A percentile compares a stretch with the other conserved stretches of the same genome.
These are phyloP conservation scores for Mionectes macconnelli DNA, from an alignment of 2,113 vertebrate genomes.

Conservation along the genomic window DNA sequence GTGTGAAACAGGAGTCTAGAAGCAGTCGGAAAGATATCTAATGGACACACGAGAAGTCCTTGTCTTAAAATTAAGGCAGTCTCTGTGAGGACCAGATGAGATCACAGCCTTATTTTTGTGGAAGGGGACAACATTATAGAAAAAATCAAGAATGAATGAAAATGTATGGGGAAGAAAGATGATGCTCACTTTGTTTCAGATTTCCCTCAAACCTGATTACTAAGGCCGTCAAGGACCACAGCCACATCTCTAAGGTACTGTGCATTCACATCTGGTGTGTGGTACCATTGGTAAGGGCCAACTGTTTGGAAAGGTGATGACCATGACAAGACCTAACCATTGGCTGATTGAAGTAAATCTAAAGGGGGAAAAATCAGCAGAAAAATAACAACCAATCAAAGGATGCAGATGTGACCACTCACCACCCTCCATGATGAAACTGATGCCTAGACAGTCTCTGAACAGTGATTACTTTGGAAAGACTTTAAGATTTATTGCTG, in stretches of 20 bases:
- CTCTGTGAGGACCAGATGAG: neutral
- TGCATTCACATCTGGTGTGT: neutral
- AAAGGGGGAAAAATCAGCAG: neutral
- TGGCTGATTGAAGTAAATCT: neutral
- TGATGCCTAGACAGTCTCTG: neutral
- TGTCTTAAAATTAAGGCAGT: neutral
- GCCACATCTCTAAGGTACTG: neutral
- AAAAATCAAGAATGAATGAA: neutral
- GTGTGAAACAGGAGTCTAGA: neutral
- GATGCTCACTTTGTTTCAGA: rapidly evolving
- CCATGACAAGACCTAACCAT: neutral
- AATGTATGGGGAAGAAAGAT: neutral
- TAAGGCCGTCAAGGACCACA: neutral
- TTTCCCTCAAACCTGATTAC: neutral
- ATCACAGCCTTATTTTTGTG: neutral
- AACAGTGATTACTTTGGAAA: no score
- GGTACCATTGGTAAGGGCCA: neutral
- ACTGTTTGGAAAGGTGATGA: neutral
- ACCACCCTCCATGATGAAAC: neutral
- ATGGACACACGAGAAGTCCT: neutral
- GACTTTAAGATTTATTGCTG: no score
- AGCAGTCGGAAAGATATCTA: neutral
- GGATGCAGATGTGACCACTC: neutral
- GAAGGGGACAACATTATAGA: neutral
- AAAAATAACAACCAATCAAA: neutral